A percentile compares a stretch with the other conserved stretches of the same genome.
phyloP scores from a whole-genome alignment of 2,113 vertebrate species.

The Leucoraja erinaceus region DNA sequence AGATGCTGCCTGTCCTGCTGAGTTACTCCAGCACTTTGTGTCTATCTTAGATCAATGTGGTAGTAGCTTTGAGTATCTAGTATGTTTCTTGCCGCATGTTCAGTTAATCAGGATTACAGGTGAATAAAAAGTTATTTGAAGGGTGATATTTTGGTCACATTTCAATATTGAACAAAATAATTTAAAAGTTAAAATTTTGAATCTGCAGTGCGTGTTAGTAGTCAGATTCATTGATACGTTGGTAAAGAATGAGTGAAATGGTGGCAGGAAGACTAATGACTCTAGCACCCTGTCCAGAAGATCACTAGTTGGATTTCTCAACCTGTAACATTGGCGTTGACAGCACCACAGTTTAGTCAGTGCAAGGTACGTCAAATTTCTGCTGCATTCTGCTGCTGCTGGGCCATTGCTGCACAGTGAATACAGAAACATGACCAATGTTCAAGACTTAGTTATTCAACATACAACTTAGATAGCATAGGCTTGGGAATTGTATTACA shows the following conservation, averaged over 20 bases:
- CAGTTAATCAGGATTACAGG: not conserved
- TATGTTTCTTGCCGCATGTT: no score
- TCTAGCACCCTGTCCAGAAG: not conserved
- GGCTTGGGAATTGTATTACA: not conserved
- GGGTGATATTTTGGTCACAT: not conserved
- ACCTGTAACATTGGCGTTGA: not conserved
- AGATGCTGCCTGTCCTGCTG: no score
- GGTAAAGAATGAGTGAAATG: not conserved
- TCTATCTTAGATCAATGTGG: no score
- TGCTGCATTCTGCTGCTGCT: not conserved
- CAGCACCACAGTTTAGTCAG: no score
- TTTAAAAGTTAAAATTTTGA: not conserved
- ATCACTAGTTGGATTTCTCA: not conserved
- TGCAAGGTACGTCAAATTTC: not conserved
- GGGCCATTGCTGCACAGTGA: not conserved
- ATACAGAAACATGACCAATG: not conserved
- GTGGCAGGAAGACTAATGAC: not conserved
- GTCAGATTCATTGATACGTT: not conserved
- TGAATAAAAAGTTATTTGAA: not conserved
- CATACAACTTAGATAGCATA: no score
- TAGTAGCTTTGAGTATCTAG: no score
- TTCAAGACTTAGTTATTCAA: no score
- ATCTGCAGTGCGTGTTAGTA: not conserved
- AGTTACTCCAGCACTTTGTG: no score
- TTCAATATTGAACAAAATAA: not conserved